phyloP scores from a whole-genome alignment of 2,888 invertebrate species.

The Diplazon laetatorius region DNA sequence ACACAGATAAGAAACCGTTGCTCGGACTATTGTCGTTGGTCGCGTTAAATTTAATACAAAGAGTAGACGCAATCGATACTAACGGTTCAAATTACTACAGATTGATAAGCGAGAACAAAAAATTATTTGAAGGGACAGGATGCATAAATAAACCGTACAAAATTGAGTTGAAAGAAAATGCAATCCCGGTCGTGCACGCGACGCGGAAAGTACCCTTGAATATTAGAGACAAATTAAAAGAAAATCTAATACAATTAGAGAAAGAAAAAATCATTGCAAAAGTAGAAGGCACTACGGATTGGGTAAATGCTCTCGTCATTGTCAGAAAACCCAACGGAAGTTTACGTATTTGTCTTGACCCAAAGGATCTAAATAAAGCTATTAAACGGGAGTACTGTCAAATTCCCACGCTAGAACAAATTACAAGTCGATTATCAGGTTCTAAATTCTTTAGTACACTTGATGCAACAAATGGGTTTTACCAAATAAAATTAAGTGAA shows the following conservation, averaged over 20 bases:
- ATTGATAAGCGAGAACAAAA: slow-evolving; percentile 51
- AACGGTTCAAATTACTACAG: slow-evolving; percentile 26
- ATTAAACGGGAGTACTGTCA: slow-evolving; percentile 47
- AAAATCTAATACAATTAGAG: slow-evolving; percentile 27
- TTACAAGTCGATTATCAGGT: slow-evolving; percentile 38
- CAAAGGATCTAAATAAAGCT: slow-evolving; percentile 49
- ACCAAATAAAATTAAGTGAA: slow-evolving; percentile 66
- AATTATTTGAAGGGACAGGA: slow-evolving; percentile 67
- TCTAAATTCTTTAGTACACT: slow-evolving; percentile 57
- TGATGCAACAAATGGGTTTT: slow-evolving; percentile 69
- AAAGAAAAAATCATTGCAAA: slow-evolving; percentile 57
- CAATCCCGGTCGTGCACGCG: slow-evolving; percentile 56
- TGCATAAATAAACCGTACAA: slow-evolving; percentile 52
- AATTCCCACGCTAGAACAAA: slow-evolving; percentile 54
- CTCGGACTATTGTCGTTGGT: slow-evolving; percentile 46
- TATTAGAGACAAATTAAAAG: slow-evolving; percentile 58
- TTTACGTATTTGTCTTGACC: slow-evolving; percentile 51
- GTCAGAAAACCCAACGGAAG: slow-evolving; percentile 49
- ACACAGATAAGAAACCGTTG: slow-evolving; percentile 41
- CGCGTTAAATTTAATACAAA: slow-evolving; percentile 49
- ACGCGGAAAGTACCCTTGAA: slow-evolving; percentile 64
- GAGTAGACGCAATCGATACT: slow-evolving; percentile 40
- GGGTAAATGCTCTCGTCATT: slow-evolving; percentile 57
- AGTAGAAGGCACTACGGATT: slow-evolving; percentile 52
- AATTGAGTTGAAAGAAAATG: slow-evolving; percentile 38